Conservation (phyloP, 2,113 vertebrate genomes). For the Saiga tatarica region DNA sequence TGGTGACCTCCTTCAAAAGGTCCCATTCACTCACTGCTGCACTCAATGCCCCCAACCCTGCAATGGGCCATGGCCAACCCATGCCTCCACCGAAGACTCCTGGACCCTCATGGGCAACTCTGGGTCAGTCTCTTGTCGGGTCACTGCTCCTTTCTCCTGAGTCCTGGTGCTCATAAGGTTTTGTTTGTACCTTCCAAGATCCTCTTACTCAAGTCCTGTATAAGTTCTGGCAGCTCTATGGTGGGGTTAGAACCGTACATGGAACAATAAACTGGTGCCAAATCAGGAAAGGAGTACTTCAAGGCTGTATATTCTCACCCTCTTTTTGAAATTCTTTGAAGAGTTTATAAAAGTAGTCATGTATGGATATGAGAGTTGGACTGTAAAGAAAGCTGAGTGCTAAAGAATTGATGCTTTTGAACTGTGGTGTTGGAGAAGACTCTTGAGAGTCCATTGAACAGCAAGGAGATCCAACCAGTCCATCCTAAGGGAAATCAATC, state of each 20-base stretch:
- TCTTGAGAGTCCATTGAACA: neutral
- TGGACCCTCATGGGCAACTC: neutral
- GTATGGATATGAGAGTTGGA: neutral
- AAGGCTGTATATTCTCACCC: neutral
- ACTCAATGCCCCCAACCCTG: neutral
- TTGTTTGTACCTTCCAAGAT: neutral
- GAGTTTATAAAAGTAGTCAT: neutral
- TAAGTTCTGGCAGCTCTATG: neutral
- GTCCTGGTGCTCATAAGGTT: neutral
- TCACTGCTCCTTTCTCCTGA: neutral
- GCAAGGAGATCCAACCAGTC: neutral
- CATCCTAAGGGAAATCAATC: neutral
- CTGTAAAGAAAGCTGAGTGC: neutral
- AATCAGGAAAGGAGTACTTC: accelerated
- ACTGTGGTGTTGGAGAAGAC: neutral
- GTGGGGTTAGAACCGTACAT: neutral
- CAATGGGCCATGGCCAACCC: accelerated
- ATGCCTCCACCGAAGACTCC: accelerated
- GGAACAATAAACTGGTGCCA: neutral
- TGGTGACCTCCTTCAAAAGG: neutral
- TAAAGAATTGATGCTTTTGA: neutral
- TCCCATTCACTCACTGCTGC: neutral
- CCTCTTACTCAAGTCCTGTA: neutral
- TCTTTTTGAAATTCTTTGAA: neutral
- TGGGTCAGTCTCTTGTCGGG: neutral